Conservation (phyloP, 2,888 invertebrate genomes). For the Paralinhomoeus sp. region DNA sequence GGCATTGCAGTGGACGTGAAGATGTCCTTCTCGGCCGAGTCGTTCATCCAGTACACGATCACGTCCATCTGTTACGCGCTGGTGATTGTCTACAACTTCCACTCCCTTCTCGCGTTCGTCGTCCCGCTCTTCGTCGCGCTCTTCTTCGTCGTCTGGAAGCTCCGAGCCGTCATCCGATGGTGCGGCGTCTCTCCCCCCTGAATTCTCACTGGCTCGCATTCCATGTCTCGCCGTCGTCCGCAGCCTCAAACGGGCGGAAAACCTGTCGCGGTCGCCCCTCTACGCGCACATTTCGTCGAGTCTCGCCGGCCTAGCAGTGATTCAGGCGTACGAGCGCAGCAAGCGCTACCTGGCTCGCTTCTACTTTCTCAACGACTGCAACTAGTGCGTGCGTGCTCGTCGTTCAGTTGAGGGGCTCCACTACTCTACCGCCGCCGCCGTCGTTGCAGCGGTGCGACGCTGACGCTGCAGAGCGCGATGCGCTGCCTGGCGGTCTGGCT, state of each 20-base stretch:
- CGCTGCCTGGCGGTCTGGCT: slow-evolving; percentile 29
- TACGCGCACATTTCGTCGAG: slow-evolving; percentile 38
- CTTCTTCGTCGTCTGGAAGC: slow-evolving; percentile 25
- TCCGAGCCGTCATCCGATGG: slow-evolving; percentile 26
- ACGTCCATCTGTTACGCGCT: slow-evolving; percentile 58
- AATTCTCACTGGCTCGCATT: not conserved
- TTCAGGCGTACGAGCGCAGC: slow-evolving; percentile 35
- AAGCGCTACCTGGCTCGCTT: too few species aligned
- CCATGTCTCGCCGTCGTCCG: not conserved
- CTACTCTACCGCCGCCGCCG: too few species aligned
- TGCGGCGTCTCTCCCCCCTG: slow-evolving; percentile 2
- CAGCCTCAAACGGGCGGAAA: slow-evolving; percentile 36
- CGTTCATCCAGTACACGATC: slow-evolving; percentile 36
- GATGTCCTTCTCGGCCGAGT: slow-evolving; percentile 37
- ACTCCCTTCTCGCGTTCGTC: slow-evolving; percentile 25
- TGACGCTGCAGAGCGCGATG: slow-evolving; percentile 26
- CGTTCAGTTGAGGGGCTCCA: too few species aligned
- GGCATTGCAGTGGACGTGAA: slow-evolving; percentile 37
- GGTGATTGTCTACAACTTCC: slow-evolving; percentile 42
- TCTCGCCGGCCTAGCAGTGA: slow-evolving; percentile 38
- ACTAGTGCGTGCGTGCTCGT: too few species aligned
- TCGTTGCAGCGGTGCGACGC: slow-evolving; percentile 18
- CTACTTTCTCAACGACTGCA: too few species aligned
- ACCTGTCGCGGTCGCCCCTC: slow-evolving; percentile 37
- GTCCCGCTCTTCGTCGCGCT: slow-evolving; percentile 27